A percentile compares a stretch with the other conserved stretches of the same genome.
phyloP scores from a whole-genome alignment of 2,113 vertebrate genomes.

The Zeus faber region DNA sequence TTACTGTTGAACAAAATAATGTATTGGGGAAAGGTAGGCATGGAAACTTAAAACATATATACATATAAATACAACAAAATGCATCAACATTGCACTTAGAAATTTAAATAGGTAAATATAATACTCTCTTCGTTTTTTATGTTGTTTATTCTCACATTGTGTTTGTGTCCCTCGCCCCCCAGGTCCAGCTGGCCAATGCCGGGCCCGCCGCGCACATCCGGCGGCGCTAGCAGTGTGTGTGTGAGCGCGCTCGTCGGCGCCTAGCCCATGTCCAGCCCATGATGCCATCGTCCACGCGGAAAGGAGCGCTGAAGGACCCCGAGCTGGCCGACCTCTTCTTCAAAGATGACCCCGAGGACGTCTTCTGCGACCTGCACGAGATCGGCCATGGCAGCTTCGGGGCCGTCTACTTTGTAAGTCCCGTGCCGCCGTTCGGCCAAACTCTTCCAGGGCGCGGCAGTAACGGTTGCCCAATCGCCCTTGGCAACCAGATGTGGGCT shows the following conservation, averaged over 20 bases:
- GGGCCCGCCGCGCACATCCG: conserved; percentile 61
- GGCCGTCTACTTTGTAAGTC: conserved; percentile 81
- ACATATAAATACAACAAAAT: too few relatives aligned
- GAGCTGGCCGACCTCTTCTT: conserved; percentile 78
- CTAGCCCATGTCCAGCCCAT: conserved; percentile 67
- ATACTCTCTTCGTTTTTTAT: too few relatives aligned
- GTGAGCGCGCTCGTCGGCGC: conserved; percentile 50
- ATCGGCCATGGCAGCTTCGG: conserved; percentile 84
- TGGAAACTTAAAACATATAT: too few relatives aligned
- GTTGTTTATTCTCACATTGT: not conserved
- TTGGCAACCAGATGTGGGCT: too few relatives aligned
- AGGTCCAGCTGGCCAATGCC: conserved; percentile 72
- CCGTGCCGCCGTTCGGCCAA: too few relatives aligned
- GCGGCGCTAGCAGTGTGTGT: conserved; percentile 64
- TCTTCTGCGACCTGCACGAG: conserved; percentile 81
- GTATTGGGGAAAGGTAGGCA: too few relatives aligned
- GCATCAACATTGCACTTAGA: too few relatives aligned
- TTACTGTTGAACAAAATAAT: too few relatives aligned
- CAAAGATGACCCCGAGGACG: conserved; percentile 81
- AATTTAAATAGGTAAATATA: too few relatives aligned
- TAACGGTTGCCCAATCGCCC: too few relatives aligned
- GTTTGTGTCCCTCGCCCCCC: not conserved
- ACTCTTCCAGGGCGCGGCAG: too few relatives aligned
- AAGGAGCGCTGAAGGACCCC: conserved; percentile 71
- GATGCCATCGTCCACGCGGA: conserved; percentile 80